These are phyloP conservation scores for Pogona vitticeps DNA, from an alignment of 2,113 vertebrate genomes.

Conservation along the genomic window DNA sequence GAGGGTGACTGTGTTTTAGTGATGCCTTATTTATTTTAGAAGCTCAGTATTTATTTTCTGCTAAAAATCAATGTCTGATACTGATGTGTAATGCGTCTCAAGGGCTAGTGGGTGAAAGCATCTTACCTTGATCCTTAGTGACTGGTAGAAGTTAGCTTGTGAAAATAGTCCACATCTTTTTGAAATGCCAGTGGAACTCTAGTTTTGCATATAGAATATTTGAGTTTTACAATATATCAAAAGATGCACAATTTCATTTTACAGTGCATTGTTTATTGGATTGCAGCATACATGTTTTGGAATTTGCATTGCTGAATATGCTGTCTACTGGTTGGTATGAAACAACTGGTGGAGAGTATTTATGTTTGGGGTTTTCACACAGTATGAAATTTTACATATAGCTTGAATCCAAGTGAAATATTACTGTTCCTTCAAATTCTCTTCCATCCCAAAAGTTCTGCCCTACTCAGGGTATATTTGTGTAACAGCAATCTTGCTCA, in stretches of 20 bases:
- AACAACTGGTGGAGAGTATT: conserved; percentile 33
- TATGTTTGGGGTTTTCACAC: conserved; percentile 46
- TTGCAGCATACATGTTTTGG: conserved; percentile 33
- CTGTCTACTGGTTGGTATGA: conserved; percentile 49
- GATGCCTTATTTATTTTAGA: not conserved
- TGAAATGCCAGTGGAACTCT: not conserved
- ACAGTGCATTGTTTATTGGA: conserved; percentile 15
- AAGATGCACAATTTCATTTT: conserved; percentile 43
- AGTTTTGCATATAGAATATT: not conserved
- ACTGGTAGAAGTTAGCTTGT: conserved; percentile 33
- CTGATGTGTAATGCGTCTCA: not conserved
- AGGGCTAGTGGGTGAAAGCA: not conserved
- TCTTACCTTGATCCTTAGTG: conserved; percentile 33
- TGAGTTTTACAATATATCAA: conserved; percentile 39
- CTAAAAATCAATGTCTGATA: conserved; percentile 24
- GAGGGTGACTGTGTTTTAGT: not conserved
- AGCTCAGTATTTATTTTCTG: not conserved
- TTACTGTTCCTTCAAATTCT: not conserved
- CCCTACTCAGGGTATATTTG: not conserved
- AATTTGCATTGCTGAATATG: conserved; percentile 60
- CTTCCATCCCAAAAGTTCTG: not conserved
- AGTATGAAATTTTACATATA: not conserved
- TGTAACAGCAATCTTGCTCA: not conserved
- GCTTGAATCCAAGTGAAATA: conserved; percentile 31
- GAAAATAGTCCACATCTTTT: not conserved